These are phyloP conservation scores for Brenthis ino DNA, from an alignment of 2,888 invertebrate species.

Conservation along the genomic window DNA sequence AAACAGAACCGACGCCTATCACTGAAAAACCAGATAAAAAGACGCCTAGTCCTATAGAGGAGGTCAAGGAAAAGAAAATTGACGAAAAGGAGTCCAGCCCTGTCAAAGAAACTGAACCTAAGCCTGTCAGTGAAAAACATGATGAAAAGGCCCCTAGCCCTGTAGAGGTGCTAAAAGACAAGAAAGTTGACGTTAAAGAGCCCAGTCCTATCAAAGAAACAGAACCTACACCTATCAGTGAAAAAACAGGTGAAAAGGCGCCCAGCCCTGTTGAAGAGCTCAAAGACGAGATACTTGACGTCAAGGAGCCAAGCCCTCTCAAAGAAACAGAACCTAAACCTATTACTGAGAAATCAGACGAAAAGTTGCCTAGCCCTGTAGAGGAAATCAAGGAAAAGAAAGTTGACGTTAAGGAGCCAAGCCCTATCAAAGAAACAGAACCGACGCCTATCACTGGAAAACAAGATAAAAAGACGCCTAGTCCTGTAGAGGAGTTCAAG, in stretches of 20 bases:
- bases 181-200: no score
- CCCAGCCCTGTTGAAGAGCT: no score
- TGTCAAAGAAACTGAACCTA: not conserved
- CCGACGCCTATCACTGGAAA: no score
- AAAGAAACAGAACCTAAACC: not conserved
- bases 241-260: no score
- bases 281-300: no score
- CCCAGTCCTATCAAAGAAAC: no score
- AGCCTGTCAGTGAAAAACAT: not conserved
- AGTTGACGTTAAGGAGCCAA: slow-evolving; percentile 6
- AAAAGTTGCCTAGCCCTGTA: slow-evolving; percentile 21
- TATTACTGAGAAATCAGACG: slow-evolving; percentile 3
- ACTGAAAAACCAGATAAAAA: not conserved
- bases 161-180: not conserved
- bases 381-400: not conserved
- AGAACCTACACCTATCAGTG: no score
- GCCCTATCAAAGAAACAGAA: slow-evolving; percentile 10
- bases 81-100: slow-evolving; percentile 16
- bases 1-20: no score
- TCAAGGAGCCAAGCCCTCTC: no score
- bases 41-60: slow-evolving; percentile 20
- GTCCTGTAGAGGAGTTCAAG: no score
- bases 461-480: no score
- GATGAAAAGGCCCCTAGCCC: not conserved
- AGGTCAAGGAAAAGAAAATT: not conserved